A percentile compares a stretch with the other conserved stretches of the same genome.
Conservation (phyloP, 2,888 invertebrate genomes). For the Lasioglossum morio region DNA sequence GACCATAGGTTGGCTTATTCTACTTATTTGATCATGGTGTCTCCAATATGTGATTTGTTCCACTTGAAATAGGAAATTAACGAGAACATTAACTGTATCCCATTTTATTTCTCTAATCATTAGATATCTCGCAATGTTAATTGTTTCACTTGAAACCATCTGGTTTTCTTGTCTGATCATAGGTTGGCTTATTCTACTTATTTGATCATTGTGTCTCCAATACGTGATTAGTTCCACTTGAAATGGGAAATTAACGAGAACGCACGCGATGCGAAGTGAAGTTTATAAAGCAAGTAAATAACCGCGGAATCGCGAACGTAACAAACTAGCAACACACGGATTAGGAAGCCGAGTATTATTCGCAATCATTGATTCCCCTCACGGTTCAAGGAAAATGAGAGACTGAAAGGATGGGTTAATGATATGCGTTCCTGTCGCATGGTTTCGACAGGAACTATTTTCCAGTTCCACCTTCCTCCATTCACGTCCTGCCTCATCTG, state of each 20-base stretch:
- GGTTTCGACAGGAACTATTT: conserved; percentile 73
- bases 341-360: conserved; percentile 37
- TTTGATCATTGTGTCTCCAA: neutral
- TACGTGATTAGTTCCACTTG: neutral
- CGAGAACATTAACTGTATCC: too few relatives aligned
- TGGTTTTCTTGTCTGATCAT: neutral
- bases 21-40: neutral
- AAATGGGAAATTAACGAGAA: neutral
- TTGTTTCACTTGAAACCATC: neutral
- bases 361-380: conserved; percentile 59
- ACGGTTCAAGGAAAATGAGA: conserved; percentile 70
- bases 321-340: neutral
- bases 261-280: neutral
- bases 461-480: conserved; percentile 37
- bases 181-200: neutral
- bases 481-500: conserved; percentile 43
- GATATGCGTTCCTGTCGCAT: conserved; percentile 72
- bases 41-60: neutral
- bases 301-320: neutral
- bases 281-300: neutral
- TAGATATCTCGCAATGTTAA: neutral
- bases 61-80: neutral
- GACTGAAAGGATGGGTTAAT: conserved; percentile 74
- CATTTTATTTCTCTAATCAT: neutral
- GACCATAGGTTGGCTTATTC: neutral